A percentile compares a stretch with the other conserved stretches of the same genome.
phyloP scores from a whole-genome alignment of 2,888 invertebrate species.

The Cephonodes hylas region DNA sequence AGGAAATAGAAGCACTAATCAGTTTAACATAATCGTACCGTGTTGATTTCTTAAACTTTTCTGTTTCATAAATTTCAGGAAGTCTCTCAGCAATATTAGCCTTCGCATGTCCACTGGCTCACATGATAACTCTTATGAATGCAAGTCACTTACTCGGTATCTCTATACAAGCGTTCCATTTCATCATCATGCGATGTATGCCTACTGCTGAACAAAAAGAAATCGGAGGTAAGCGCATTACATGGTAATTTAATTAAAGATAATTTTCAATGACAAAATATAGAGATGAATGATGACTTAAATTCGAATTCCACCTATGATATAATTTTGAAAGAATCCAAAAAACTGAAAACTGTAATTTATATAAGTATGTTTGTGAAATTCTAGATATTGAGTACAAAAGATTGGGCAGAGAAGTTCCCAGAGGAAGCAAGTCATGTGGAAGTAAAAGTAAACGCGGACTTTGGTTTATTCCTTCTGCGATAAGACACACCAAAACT shows the following conservation, averaged over 20 bases:
- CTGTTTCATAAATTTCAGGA: slow-evolving; percentile 75
- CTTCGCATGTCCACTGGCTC: slow-evolving; percentile 83
- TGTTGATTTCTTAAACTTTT: too few relatives aligned
- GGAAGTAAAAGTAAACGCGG: slow-evolving; percentile 63
- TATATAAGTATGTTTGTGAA: neutral
- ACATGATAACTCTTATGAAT: slow-evolving; percentile 82
- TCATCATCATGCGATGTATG: slow-evolving; percentile 78
- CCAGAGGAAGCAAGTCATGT: slow-evolving; percentile 47
- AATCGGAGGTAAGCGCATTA: slow-evolving; percentile 63
- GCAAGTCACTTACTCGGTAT: slow-evolving; percentile 79
- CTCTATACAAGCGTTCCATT: slow-evolving; percentile 71
- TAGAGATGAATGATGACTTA: neutral
- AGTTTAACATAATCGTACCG: too few relatives aligned
- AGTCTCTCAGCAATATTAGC: slow-evolving; percentile 83
- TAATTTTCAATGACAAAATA: neutral
- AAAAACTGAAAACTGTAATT: neutral
- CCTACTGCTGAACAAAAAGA: slow-evolving; percentile 79
- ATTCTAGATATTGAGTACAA: slow-evolving; percentile 75
- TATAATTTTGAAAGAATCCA: neutral
- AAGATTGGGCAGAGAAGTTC: slow-evolving; percentile 62
- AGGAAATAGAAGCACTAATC: too few relatives aligned
- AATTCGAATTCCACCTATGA: too few relatives aligned
- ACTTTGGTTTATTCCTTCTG: slow-evolving; percentile 77
- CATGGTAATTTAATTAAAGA: neutral
- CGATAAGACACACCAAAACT: slow-evolving; percentile 74